Evolutionary conservation across 2,113 vertebrate species (phyloP), one percentile per base, ranked within the genome.

Genomic region (Rhombomys opimus): DNA sequence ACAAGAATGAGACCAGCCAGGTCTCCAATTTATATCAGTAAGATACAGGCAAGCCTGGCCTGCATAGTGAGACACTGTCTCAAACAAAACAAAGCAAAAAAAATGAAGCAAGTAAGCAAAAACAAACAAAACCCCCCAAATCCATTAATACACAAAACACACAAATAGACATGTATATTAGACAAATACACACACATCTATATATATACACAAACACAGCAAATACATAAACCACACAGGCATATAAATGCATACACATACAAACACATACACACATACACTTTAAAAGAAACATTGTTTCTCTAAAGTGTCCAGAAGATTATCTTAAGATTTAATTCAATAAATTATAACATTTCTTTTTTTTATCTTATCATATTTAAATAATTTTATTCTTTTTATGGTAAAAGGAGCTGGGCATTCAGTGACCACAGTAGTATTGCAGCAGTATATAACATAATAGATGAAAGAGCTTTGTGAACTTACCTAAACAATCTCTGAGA

Each of bases 381-480:
- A 85, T 41, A 89, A 88, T 68, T 89, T 72, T 85, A 70, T 63
- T 38, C 18, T 65, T 25, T 76, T 73, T 57, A 78, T 80, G 52
- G 65, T 41, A 91, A 94, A 90, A 95, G 32, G 46, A 93, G 88
- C 10, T 75, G 25, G 25, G 18, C n/a, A 94, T 65, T 76, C 54
- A 67, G n/a, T 52, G 84, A 90, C 27, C 25, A 86, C 41, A 52
- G 41, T 57, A 22, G 18, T 57, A 80, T 8, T 35, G 17, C 52
- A 80, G 38, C 25, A 86, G 61, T 27, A 85, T 80, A 50, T 70
- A 67, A 32, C 30, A 54, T 4, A 87, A 25, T 25, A 87, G 85
- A 84, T 85, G 32, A 91, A 41, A 92, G 63, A 80, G 38, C 35
- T 94, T 73, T 92, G 50, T 80, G 75, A 68, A 82, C 12, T 30